Percentiles rank a stretch among this genome's conserved stretches.
These are phyloP conservation scores for Micrasema minimum DNA, from an alignment of 1,140 invertebrate genomes.

Conservation along the genomic window DNA sequence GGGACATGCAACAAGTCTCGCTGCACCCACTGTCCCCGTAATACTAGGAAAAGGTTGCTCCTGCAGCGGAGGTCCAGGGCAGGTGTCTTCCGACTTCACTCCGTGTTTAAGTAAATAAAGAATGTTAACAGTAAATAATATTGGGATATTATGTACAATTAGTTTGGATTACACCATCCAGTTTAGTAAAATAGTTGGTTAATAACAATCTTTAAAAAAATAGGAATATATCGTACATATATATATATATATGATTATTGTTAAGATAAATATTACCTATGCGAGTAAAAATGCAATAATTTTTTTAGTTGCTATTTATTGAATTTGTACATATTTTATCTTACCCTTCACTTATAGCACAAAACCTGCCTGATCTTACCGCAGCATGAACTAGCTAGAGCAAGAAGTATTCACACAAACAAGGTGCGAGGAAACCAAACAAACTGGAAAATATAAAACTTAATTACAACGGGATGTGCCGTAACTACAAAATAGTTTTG, in stretches of 20 bases:
- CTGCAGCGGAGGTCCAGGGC: too few species aligned
- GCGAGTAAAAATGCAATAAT: constrained; percentile 12
- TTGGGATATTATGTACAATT: background rate
- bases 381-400: background rate
- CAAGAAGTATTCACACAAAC: background rate
- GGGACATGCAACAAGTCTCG: too few species aligned
- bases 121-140: too few species aligned
- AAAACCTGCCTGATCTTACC: background rate
- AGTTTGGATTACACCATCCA: background rate
- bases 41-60: too few species aligned
- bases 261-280: background rate
- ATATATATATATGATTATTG: too few species aligned
- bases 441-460: constrained; percentile 2
- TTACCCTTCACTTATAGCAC: constrained; percentile 9
- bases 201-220: constrained; percentile 24
- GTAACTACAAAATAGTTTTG: constrained; percentile 28
- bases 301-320: constrained; percentile 22
- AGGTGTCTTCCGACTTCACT: too few species aligned
- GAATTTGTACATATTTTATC: constrained; percentile 24
- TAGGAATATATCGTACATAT: constrained; percentile 8
- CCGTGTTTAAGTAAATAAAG: too few species aligned
- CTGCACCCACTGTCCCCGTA: too few species aligned
- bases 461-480: constrained; percentile 1
- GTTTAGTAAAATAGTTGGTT: background rate
- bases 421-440: background rate